These are phyloP conservation scores for Pogonognathellus flavescens DNA, from an alignment of 1,140 invertebrate species.

Conservation along the genomic window DNA sequence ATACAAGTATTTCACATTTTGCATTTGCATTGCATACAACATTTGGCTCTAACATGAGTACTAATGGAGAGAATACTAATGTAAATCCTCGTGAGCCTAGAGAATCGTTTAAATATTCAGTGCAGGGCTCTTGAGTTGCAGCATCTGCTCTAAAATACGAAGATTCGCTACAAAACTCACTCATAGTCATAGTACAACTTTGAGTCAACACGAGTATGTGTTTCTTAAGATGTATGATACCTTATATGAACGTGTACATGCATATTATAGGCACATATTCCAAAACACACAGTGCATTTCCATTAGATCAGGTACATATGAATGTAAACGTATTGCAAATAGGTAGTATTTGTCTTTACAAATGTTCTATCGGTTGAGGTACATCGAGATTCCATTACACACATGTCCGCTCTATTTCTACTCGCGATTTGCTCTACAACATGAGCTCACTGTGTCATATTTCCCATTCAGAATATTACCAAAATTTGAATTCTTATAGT, in stretches of 20 bases:
- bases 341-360: no score
- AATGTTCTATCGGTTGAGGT: no score
- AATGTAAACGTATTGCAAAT: no score
- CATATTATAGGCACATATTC: no score
- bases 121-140: constrained; percentile 41
- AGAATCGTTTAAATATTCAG: constrained; percentile 47
- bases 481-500: no score
- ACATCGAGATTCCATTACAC: not conserved
- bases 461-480: no score
- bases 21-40: constrained; percentile 48
- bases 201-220: no score
- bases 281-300: no score
- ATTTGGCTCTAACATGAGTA: constrained; percentile 45
- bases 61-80: constrained; percentile 50
- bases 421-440: not conserved
- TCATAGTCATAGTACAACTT: not conserved
- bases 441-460: not conserved
- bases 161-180: constrained; percentile 34
- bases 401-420: not conserved
- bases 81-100: constrained; percentile 28
- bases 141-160: constrained; percentile 46
- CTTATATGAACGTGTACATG: no score
- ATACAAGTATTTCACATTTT: constrained; percentile 43
- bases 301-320: no score
- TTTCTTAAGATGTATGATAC: no score